Evolutionary conservation across 2,888 invertebrate genomes (phyloP).

Genomic region (Drosophila putrida): DNA sequence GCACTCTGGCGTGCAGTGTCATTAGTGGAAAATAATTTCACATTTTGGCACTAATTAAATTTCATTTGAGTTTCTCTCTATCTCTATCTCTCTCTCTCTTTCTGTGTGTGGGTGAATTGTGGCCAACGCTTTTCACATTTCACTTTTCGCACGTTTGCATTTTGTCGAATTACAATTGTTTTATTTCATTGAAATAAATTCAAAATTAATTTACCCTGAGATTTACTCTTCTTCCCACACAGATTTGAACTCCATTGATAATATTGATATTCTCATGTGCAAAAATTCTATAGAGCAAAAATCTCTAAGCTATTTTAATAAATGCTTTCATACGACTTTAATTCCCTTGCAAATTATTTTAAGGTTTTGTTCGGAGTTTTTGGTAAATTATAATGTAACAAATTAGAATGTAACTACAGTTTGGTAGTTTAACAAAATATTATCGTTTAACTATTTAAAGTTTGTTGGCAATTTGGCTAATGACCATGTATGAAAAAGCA

Average conservation of each 20-base stretch:
- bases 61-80: constrained; percentile 54
- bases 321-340: neutral
- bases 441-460: neutral
- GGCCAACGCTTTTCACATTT: constrained; percentile 38
- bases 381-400: too few species aligned
- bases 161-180: constrained; percentile 62
- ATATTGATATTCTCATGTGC: neutral
- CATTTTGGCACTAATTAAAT: constrained; percentile 72
- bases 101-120: constrained; percentile 25
- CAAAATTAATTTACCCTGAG: constrained; percentile 50
- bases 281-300: neutral
- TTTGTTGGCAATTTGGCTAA: neutral
- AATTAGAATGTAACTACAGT: neutral
- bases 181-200: constrained; percentile 51
- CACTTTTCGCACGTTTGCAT: constrained; percentile 35
- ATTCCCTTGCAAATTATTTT: neutral
- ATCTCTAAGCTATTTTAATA: constrained; percentile 1
- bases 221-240: neutral
- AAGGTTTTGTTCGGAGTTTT: neutral
- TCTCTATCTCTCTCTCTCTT: neutral
- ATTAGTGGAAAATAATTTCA: constrained; percentile 63
- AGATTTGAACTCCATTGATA: neutral
- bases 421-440: too few species aligned
- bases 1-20: constrained; percentile 47
- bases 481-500: neutral